Base-by-base conservation (phyloP, 2,888 invertebrate species). In the Kuschelorhynchus macadamiae region DNA sequence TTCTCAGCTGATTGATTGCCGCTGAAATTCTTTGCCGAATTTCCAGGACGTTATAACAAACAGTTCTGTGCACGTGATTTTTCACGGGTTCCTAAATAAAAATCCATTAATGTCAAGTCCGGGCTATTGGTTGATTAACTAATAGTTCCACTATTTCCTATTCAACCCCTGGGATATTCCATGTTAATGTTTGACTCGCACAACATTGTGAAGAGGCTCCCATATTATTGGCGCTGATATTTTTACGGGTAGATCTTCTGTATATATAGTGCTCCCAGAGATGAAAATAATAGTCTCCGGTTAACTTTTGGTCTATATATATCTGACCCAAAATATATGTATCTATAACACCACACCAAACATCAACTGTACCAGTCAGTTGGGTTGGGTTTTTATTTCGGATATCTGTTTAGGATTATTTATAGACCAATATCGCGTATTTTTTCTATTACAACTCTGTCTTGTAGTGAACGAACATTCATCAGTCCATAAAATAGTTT, bases 291-390 rank as follows among this genome's bases (percentile, higher is more conserved):
- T 32, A 41, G 7, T 42, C 16, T 17, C 42, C 42, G 14, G 16
- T 42, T 42, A 42, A 42, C 12, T 42, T 42, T 42, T 42, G 9
- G 12, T 42, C 42, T 16, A 17, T 25, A 25, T 5, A 25, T 25
- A 25, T 25, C 4, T 3, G 25, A 25, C 7, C 25, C 25, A 25
- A 25, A 16, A 42, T 16, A 14, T 42, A 42, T 16, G 3, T 42
- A 16, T 42, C 16, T 14, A 42, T 42, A 9, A 42, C 17, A 17
- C 8, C 42, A 42, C 42, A 42, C 16, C 42, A 42, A 42, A 42
- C 9, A 42, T 42, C 11, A 42, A 42, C 42, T 14, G 16, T 42
- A 16, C n/a, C 16, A 42, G 3, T 4, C 42, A 25, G 12, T 11
- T 52, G 12, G 5, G 11, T 42, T 42, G 42, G 9, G 14, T 14